phyloP scores from a whole-genome alignment of 2,113 vertebrate species.

The Marcusenius ussheri region DNA sequence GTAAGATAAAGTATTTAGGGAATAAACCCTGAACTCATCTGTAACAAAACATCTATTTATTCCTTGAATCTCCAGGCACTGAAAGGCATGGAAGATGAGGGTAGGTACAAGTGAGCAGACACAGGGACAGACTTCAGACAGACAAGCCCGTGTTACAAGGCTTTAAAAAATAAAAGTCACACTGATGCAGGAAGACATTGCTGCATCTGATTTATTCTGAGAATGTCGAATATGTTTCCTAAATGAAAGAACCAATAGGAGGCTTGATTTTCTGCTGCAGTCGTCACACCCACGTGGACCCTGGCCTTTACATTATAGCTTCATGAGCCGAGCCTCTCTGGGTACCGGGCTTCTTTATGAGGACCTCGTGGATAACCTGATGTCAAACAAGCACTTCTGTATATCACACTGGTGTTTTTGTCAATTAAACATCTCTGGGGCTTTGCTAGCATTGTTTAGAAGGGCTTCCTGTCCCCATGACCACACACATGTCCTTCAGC shows the following conservation, averaged over 20 bases:
- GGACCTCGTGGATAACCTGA: background rate
- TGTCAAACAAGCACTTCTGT: background rate
- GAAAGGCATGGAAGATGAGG: background rate
- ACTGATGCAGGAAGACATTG: background rate
- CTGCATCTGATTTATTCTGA: background rate
- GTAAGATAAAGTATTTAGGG: background rate
- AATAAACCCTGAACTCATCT: background rate
- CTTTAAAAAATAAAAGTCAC: background rate
- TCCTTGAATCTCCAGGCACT: background rate
- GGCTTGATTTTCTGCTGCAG: background rate
- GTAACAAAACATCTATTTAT: background rate
- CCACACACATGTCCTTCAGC: background rate
- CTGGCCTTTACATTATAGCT: background rate
- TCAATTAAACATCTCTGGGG: background rate
- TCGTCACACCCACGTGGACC: background rate
- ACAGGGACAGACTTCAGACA: background rate
- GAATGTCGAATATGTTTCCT: background rate
- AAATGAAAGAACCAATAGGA: background rate
- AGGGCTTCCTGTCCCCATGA: background rate
- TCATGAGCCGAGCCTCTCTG: background rate
- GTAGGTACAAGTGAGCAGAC: background rate
- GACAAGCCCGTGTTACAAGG: background rate
- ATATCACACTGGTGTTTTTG: background rate
- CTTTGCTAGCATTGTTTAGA: background rate
- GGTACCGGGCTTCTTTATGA: background rate